Conservation (phyloP, 2,113 vertebrate species). For the Pluvialis apricaria region DNA sequence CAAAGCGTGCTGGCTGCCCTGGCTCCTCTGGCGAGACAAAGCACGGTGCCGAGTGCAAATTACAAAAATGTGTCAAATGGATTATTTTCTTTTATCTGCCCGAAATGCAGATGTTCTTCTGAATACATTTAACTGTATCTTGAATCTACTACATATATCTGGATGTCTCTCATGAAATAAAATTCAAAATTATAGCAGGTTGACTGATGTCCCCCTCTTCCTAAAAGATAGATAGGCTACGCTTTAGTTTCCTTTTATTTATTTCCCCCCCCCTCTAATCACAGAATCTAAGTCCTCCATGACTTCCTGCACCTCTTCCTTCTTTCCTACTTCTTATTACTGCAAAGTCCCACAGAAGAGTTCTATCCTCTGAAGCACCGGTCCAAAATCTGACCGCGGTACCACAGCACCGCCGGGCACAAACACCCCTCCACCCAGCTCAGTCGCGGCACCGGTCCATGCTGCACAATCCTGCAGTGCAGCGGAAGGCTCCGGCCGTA, state of each 20-base stretch:
- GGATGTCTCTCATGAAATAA: background rate
- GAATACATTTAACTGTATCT: background rate
- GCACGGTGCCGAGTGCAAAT: background rate
- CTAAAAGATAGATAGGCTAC: background rate
- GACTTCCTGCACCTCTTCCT: background rate
- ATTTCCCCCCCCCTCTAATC: background rate
- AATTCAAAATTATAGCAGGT: background rate
- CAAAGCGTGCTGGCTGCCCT: background rate
- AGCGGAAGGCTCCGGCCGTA: background rate
- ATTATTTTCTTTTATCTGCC: background rate
- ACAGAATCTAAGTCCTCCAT: background rate
- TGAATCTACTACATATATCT: background rate
- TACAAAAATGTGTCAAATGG: fast-evolving
- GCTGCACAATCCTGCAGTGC: fast-evolving
- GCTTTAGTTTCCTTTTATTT: background rate
- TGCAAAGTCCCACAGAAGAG: background rate
- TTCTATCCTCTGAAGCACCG: background rate
- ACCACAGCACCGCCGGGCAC: background rate
- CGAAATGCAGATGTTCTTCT: background rate
- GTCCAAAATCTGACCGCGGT: background rate
- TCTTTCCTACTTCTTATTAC: background rate
- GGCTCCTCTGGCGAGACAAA: background rate
- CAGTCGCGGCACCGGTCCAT: fast-evolving
- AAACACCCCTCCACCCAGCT: fast-evolving
- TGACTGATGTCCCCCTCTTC: background rate